phyloP scores from a whole-genome alignment of 1,140 invertebrate species.

The Drosophila elegans region DNA sequence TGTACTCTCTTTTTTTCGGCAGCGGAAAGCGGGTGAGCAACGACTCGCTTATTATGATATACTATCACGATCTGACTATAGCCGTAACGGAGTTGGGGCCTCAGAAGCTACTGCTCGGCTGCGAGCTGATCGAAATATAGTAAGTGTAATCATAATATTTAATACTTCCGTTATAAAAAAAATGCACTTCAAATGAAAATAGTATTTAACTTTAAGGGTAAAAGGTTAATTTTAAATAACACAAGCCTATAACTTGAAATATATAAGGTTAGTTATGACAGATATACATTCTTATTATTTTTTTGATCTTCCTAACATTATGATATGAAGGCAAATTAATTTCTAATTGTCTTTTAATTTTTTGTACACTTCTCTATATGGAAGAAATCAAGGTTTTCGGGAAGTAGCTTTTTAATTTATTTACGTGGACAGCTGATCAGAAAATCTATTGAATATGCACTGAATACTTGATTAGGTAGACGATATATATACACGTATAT shows the following conservation, averaged over 20 bases:
- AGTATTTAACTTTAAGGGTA: too few relatives aligned
- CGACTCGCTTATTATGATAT: conserved; percentile 89
- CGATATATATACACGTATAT: not conserved
- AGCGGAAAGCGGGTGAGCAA: conserved; percentile 87
- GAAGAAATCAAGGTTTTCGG: conserved; percentile 18
- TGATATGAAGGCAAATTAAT: too few relatives aligned
- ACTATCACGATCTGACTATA: conserved; percentile 92
- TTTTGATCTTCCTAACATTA: too few relatives aligned
- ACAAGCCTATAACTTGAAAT: too few relatives aligned
- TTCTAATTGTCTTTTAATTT: not conserved
- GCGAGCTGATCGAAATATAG: conserved; percentile 94
- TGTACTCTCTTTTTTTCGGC: conserved; percentile 67
- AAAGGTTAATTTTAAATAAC: too few relatives aligned
- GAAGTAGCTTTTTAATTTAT: conserved; percentile 8
- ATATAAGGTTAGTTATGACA: too few relatives aligned
- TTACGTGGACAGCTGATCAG: conserved; percentile 2
- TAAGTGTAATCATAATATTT: conserved; percentile 85
- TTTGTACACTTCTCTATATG: not conserved
- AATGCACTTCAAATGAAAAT: too few relatives aligned
- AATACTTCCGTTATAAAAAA: too few relatives aligned
- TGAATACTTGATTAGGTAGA: conserved; percentile 1
- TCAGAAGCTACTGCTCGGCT: conserved; percentile 89
- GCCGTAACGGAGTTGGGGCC: conserved; percentile 90
- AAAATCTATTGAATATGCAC: not conserved
- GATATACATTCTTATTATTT: too few relatives aligned